phyloP scores from a whole-genome alignment of 2,797 vertebrate genomes.

The Austrolebias charrua region DNA sequence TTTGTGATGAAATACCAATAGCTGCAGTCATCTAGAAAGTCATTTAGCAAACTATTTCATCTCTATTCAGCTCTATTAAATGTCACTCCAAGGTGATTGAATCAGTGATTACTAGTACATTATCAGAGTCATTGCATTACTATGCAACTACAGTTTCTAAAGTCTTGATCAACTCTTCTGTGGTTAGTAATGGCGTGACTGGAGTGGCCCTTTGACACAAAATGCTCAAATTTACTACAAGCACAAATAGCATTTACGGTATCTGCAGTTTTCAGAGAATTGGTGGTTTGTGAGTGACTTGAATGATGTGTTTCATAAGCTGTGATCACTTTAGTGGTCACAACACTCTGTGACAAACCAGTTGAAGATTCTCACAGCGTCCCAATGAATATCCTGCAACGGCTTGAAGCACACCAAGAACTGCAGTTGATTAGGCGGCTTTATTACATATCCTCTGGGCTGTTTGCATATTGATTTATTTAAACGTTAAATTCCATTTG shows the following conservation, averaged over 20 bases:
- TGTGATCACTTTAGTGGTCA: slow-evolving; percentile 21
- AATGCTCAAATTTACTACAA: slow-evolving; percentile 17
- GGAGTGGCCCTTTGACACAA: slow-evolving; percentile 12
- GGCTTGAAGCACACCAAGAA: slow-evolving; percentile 18
- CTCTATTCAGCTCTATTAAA: slow-evolving; percentile 13
- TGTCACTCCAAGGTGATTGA: slow-evolving; percentile 28
- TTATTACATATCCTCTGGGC: slow-evolving; percentile 30
- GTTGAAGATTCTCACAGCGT: slow-evolving; percentile 22
- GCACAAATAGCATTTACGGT: neutral
- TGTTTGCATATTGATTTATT: slow-evolving; percentile 43
- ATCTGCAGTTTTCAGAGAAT: slow-evolving; percentile 3
- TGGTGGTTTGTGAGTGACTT: slow-evolving; percentile 18
- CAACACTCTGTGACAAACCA: slow-evolving; percentile 30
- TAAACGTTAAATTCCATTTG: slow-evolving; percentile 38
- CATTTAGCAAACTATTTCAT: slow-evolving; percentile 10
- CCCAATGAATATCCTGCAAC: slow-evolving; percentile 20
- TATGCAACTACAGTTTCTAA: slow-evolving; percentile 19
- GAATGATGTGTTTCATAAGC: slow-evolving; percentile 22
- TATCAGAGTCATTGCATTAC: slow-evolving; percentile 6
- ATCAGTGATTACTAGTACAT: slow-evolving; percentile 7
- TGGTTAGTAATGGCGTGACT: slow-evolving; percentile 7
- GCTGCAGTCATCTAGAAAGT: slow-evolving; percentile 41
- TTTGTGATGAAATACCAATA: slow-evolving; percentile 42
- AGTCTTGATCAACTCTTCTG: slow-evolving; percentile 4
- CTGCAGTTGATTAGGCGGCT: slow-evolving; percentile 25